Base-by-base conservation (phyloP, 2,888 invertebrate genomes). In the Ectemnius cavifrons region DNA sequence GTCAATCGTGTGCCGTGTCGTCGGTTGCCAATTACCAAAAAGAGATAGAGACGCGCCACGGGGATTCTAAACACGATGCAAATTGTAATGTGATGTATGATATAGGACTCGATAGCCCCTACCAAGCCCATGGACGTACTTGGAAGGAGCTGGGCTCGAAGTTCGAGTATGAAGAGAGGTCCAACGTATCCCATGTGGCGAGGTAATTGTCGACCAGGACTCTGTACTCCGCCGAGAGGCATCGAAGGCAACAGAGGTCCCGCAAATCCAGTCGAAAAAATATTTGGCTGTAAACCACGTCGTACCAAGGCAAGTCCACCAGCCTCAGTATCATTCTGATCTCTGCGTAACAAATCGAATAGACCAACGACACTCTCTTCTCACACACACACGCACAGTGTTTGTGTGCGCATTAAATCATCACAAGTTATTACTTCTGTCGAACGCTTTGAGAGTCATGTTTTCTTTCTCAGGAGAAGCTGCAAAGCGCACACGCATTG, bases 51-150 rank as follows among this genome's bases (percentile, higher is more conserved):
- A 77, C 83, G 78, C 82, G 82, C 61, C 74, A 72, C 71, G 69
- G 66, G 66, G 67, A 70, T 67, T 69, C 28, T 71, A 63, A 73
- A 75, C 69, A 77, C 70, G 75, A 80, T 81, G 67, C 84, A 77
- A 81, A 82, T 86, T 85, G 79, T 86, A 86, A 86, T 86, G 74
- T 84, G 80, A 84, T 86, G 77, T 86, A 80, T 86, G 82, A 86
- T 86, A 82, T 86, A 86, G 86, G 86, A 86, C 73, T 70, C 82
- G 81, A 79, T 82, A 84, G 78, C 73, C 76, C 47, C 77, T 72
- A 72, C 78, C 73, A 73, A 59, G 68, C 69, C 66, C 74, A 76
- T 79, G 82, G 83, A 79, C 77, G 73, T 76, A 74, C 80, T 71
- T 80, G 70, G 80, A 82, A 78, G 84, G 77, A 75, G 76, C 67